Conservation (phyloP, 2,113 vertebrate species). For the Pandion haliaetus region DNA sequence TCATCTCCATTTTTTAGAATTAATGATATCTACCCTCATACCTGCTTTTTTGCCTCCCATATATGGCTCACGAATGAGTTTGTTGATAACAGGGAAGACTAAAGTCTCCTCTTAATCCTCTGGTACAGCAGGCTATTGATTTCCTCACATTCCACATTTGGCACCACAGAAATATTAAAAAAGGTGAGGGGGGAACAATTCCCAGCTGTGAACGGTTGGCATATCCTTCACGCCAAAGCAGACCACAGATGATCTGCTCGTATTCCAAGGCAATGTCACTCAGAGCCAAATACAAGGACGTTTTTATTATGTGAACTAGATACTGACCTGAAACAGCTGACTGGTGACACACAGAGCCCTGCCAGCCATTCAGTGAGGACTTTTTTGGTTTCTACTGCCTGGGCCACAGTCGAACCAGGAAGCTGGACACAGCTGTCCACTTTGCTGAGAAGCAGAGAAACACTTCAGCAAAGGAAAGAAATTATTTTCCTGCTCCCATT, state of each 20-base stretch:
- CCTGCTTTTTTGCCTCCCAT: not conserved
- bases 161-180: not conserved
- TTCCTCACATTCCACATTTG: not conserved
- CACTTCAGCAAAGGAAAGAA: not conserved
- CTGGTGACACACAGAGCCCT: not conserved
- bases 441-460: not conserved
- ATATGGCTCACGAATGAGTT: not conserved
- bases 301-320: conserved; percentile 19
- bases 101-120: not conserved
- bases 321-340: not conserved
- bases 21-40: not conserved
- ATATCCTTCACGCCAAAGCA: not conserved
- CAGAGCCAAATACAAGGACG: not conserved
- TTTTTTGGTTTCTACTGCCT: conserved; percentile 16
- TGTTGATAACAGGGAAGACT: not conserved
- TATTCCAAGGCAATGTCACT: not conserved
- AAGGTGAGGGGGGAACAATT: not conserved
- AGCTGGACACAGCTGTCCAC: not conserved
- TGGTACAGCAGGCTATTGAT: not conserved
- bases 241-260: not conserved
- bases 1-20: not conserved
- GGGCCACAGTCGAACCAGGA: not conserved
- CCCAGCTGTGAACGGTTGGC: not conserved
- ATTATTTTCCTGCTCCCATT: not conserved
- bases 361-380: not conserved